Evolutionary conservation across 2,888 invertebrate species (phyloP), one percentile per base, ranked within the genome.

Genomic region (Syritta pipiens): DNA sequence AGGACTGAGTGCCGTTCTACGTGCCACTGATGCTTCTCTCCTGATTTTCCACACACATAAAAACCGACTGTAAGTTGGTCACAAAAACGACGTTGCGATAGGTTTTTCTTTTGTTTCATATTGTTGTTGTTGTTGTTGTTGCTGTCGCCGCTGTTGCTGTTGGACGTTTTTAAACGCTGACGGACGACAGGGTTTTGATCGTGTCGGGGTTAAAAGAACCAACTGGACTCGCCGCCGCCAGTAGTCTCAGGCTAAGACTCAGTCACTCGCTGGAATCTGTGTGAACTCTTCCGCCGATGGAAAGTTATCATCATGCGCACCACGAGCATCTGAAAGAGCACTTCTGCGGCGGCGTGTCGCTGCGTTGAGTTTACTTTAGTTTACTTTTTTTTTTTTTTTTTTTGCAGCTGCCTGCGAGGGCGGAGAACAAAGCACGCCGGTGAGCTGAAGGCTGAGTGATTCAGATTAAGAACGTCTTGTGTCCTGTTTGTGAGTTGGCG

Each of bases 241-340:
- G n/a, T n/a, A n/a, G n/a, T n/a, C 22, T 14, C 10, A 6, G 12
- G 37, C 37, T n/a, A n/a, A n/a, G n/a, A n/a, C n/a, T n/a, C n/a
- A n/a, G n/a, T n/a, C n/a, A n/a, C n/a, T 20, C 26, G 5, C 12
- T 40, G 49, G 22, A 48, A 55, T 62, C 42, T 67, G 74, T 74
- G 57, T 79, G 79, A 74, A 79, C 74, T 63, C 60, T 79, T 79
- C 74, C 60, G 79, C 79, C 67, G 67, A 79, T 79, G 62, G 49
- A 35, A 57, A 79, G 57, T 79, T 67, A 74, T 68, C 79, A 79
- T 74, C 74, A 79, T 79, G 74, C 62, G 71, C 68, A 74, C 79
- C 74, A 79, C 44, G 57, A 79, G 74, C 79, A 77, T 72, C 72
- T 53, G 26, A 59, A 12, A 44, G 57, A 63, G 30, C 24, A 59